These are phyloP conservation scores for Tanytarsus gracilentus DNA, from an alignment of 2,888 invertebrate species.

Conservation along the genomic window DNA sequence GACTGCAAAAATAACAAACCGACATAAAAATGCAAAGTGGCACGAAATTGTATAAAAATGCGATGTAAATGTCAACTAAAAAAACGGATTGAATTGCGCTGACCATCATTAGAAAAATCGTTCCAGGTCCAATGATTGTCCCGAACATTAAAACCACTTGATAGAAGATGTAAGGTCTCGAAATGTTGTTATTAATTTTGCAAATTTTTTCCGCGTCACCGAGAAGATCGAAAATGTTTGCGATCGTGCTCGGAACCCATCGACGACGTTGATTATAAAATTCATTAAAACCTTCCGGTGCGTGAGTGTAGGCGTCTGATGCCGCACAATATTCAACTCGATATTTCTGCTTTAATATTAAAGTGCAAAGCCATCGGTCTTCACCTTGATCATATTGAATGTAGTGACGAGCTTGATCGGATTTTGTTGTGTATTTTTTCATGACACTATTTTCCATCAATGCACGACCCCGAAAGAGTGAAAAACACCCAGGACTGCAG, in stretches of 20 bases:
- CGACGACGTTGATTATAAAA: conserved; percentile 90
- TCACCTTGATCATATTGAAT: conserved; percentile 96
- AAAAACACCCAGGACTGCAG: conserved; percentile 88
- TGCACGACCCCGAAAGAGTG: conserved; percentile 77
- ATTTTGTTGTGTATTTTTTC: conserved; percentile 74
- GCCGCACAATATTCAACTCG: conserved; percentile 80
- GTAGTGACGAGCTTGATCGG: conserved; percentile 70
- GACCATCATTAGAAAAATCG: conserved; percentile 69
- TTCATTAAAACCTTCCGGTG: conserved; percentile 84
- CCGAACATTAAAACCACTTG: conserved; percentile 62
- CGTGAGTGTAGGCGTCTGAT: conserved; percentile 89
- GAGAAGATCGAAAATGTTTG: conserved; percentile 84
- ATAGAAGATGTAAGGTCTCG: conserved; percentile 66
- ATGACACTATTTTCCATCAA: conserved; percentile 87
- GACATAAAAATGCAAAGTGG: conserved; percentile 58
- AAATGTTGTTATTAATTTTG: conserved; percentile 80
- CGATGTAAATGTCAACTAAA: conserved; percentile 56
- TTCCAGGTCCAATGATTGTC: conserved; percentile 60
- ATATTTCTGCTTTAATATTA: conserved; percentile 83
- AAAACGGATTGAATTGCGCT: conserved; percentile 63
- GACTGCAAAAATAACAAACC: conserved; percentile 55
- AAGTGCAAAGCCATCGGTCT: conserved; percentile 91
- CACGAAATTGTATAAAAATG: conserved; percentile 57
- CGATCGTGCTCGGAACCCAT: conserved; percentile 95
- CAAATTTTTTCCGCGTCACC: conserved; percentile 69